Conservation (phyloP, 2,888 invertebrate species). For the Pyrgus malvae region DNA sequence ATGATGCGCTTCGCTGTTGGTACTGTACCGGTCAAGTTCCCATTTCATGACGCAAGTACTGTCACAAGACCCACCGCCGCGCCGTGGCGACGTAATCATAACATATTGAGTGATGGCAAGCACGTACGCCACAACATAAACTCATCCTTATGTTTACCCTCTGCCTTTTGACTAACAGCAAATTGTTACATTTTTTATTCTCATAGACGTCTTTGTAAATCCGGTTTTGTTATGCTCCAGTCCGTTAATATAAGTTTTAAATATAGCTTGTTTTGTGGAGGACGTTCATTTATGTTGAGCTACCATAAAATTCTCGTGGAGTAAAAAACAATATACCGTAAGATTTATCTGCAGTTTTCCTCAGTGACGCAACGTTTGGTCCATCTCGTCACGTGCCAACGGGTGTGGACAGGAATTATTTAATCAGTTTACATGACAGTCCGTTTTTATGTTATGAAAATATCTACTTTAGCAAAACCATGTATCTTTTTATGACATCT, state of each 20-base stretch:
- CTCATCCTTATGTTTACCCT: not conserved
- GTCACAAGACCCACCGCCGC: slow-evolving; percentile 45
- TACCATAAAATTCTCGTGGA: slow-evolving; percentile 9
- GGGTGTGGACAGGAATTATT: slow-evolving; percentile 31
- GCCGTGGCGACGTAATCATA: slow-evolving; percentile 49
- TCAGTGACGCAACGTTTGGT: slow-evolving; percentile 33
- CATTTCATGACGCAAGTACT: slow-evolving; percentile 46
- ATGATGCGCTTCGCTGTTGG: slow-evolving; percentile 19
- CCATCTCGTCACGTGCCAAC: slow-evolving; percentile 33
- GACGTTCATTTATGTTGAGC: slow-evolving; percentile 22
- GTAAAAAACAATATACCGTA: slow-evolving; percentile 21
- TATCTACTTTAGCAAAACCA: too few species aligned
- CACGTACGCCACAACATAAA: slow-evolving; percentile 47
- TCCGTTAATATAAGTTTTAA: not conserved
- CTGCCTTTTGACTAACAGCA: too few species aligned
- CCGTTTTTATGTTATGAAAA: too few species aligned
- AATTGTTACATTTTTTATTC: too few species aligned
- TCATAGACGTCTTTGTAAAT: too few species aligned
- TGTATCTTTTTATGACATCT: too few species aligned
- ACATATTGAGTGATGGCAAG: slow-evolving; percentile 49
- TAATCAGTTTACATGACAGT: too few species aligned
- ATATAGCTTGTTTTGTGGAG: slow-evolving; percentile 4
- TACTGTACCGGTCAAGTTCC: slow-evolving; percentile 42
- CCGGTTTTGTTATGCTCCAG: not conserved
- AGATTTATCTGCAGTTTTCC: slow-evolving; percentile 33